Base-by-base conservation (phyloP, 2,888 invertebrate genomes). In the Andrena fulva region DNA sequence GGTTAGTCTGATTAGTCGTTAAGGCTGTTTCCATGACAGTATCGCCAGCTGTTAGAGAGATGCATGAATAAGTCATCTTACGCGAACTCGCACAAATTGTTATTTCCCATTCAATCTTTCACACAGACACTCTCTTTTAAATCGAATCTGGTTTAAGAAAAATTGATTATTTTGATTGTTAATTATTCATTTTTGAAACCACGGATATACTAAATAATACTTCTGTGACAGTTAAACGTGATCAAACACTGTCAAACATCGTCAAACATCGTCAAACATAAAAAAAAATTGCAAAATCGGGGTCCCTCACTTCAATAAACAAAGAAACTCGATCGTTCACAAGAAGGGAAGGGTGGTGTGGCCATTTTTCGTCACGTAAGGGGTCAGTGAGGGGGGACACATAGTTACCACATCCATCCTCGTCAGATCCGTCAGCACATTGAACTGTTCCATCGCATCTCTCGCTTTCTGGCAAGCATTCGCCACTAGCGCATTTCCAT, bases 401-500 rank as follows among this genome's bases (percentile, higher is more conserved):
- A 90, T 90, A 91, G 84, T 92, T 92, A 92, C 93, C 93, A 90
- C 95, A 95, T 89, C 91, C 92, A 87, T 88, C 89, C 92, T 96
- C 95, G 91, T 96, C 95, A 70, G 95, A 95, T 85, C 92, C 93
- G 89, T 95, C 95, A 62, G 89, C 85, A 91, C 95, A 95, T 87
- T 91, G 87, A 20, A 77, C 63, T 81, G 89, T 85, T 0, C 95
- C 94, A 90, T 97, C 95, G 92, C 97, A 97, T 29, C 94, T 94
- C 60, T 93, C 93, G 27, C 87, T 90, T 12, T 90, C 89, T 7
- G 95, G 94, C 70, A 97, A 95, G 92, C 97, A 97, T 42, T 95
- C 94, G 2, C 95, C 95, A 84, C 94, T 94, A 84, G 95, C 94
- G 87, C 96, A 96, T n/a, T 93, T 93, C 88, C 94, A 91, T 86